Evolutionary conservation across 2,113 vertebrate genomes (phyloP).

Genomic region (Aegithalos caudatus): DNA sequence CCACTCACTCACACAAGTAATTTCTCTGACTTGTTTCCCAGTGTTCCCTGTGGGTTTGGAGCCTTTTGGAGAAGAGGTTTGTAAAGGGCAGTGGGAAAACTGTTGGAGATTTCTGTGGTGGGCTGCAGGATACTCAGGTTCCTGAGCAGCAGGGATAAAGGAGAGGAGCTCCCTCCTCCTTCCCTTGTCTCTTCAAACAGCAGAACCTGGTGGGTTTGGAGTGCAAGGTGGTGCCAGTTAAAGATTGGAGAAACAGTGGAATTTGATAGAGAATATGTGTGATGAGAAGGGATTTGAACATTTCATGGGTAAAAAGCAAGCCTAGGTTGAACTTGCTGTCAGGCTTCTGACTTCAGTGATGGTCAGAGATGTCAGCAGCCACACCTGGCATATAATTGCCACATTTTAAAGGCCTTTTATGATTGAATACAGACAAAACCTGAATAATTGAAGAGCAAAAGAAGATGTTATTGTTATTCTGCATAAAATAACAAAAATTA

Average conservation of each 20-base stretch:
- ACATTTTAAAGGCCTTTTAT: background rate
- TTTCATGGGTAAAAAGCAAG: background rate
- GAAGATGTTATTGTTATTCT: background rate
- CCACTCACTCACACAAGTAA: background rate
- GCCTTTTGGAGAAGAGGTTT: background rate
- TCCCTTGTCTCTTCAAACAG: background rate
- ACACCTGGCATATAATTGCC: fast-evolving
- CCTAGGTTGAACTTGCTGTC: background rate
- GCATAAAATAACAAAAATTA: background rate
- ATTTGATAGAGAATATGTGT: background rate
- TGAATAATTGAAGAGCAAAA: background rate
- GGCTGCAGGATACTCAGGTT: background rate
- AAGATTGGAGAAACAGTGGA: background rate
- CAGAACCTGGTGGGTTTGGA: background rate
- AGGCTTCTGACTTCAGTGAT: background rate
- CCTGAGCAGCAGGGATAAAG: background rate
- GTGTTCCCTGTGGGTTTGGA: background rate
- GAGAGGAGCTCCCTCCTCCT: background rate
- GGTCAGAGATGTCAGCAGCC: background rate
- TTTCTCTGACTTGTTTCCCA: background rate
- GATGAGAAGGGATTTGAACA: background rate
- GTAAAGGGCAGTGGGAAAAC: background rate
- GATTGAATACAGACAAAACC: background rate
- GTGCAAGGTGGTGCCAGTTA: background rate
- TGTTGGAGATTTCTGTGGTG: background rate